Percentiles rank a stretch among this genome's conserved stretches.
phyloP scores from a whole-genome alignment of 1,140 invertebrate species.

The Odontomachus brunneus region DNA sequence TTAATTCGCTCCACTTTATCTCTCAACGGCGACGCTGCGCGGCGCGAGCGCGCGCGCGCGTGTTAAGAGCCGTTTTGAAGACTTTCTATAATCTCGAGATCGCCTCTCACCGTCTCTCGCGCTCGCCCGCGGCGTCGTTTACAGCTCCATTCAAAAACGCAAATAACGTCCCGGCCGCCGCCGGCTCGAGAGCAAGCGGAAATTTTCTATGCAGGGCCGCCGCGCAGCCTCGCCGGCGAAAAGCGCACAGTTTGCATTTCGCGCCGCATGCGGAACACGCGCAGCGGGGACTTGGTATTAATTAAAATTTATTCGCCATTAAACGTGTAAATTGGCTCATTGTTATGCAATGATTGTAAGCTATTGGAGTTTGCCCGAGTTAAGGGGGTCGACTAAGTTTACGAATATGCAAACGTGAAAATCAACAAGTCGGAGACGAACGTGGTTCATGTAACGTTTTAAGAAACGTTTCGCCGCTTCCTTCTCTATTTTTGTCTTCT shows the following conservation, averaged over 20 bases:
- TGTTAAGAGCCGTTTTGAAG: slow-evolving; percentile 48
- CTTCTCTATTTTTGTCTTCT: no score
- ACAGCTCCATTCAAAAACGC: slow-evolving; percentile 50
- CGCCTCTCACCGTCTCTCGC: slow-evolving; percentile 53
- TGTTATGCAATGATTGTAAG: no score
- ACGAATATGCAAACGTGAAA: neutral
- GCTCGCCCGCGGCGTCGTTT: slow-evolving; percentile 39
- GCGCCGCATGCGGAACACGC: no score
- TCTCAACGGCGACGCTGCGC: neutral
- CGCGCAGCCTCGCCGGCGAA: no score
- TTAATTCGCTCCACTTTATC: slow-evolving; percentile 57
- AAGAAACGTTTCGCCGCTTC: no score
- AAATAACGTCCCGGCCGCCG: slow-evolving; percentile 16
- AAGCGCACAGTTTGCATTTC: no score
- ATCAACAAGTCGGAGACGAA: neutral
- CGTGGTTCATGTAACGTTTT: neutral
- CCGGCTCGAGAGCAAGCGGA: neutral
- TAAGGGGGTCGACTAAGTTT: no score
- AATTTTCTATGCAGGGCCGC: no score
- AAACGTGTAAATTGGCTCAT: no score
- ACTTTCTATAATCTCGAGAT: slow-evolving; percentile 61
- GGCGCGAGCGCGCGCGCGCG: slow-evolving; percentile 5
- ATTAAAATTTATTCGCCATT: no score
- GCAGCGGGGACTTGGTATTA: no score
- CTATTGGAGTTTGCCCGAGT: no score